Conservation (phyloP, 2,888 invertebrate genomes). For the Amaurobius ferox region DNA sequence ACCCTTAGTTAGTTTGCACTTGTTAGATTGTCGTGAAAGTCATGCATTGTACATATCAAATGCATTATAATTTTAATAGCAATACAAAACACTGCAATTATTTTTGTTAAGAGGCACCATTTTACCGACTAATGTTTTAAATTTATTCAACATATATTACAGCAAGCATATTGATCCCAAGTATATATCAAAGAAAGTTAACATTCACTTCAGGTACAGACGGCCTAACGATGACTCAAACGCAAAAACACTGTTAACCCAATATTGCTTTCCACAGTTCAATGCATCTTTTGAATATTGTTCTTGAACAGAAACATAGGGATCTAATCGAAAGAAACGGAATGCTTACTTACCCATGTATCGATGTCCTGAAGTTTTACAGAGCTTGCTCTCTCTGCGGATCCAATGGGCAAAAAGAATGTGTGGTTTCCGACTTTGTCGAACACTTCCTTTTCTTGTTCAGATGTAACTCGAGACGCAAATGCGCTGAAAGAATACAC, state of each 20-base stretch:
- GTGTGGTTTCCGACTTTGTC: slow-evolving; percentile 58
- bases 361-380: slow-evolving; percentile 56
- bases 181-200: too few relatives aligned
- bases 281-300: background rate
- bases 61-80: too few relatives aligned
- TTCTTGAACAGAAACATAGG: background rate
- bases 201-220: background rate
- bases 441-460: slow-evolving; percentile 63
- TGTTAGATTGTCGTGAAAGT: too few relatives aligned
- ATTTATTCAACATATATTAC: too few relatives aligned
- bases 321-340: background rate
- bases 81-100: too few relatives aligned
- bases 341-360: slow-evolving; percentile 56
- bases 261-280: background rate
- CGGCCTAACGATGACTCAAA: background rate
- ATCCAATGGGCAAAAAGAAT: slow-evolving; percentile 63
- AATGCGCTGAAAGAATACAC: slow-evolving; percentile 54
- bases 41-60: too few relatives aligned
- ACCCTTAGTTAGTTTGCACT: too few relatives aligned
- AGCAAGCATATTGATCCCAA: too few relatives aligned
- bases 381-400: slow-evolving; percentile 32
- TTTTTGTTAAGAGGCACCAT: too few relatives aligned
- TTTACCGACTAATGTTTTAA: too few relatives aligned
- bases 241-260: background rate
- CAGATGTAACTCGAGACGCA: slow-evolving; percentile 59